phyloP scores from a whole-genome alignment of 2,888 invertebrate species.

The Charanyca ferruginea region DNA sequence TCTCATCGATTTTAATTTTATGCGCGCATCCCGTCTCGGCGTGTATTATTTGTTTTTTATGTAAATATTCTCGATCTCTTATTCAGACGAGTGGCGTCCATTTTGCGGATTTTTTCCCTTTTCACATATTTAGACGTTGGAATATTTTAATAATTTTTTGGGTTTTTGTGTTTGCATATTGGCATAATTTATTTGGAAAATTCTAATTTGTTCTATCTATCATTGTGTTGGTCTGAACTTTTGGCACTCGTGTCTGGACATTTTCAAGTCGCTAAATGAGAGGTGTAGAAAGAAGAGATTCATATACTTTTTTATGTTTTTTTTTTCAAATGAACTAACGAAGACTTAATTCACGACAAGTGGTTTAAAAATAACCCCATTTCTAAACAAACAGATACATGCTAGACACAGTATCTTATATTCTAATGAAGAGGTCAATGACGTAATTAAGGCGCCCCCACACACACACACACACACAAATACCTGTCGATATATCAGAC shows the following conservation, averaged over 20 bases:
- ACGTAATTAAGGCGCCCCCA: conserved; percentile 64
- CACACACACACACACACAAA: conserved; percentile 64
- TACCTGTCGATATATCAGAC: conserved; percentile 83
- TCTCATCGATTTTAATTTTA: conserved; percentile 91
- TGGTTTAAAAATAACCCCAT: conserved; percentile 6
- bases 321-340: no score
- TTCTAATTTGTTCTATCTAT: conserved; percentile 52
- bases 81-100: conserved; percentile 85
- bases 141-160: conserved; percentile 80
- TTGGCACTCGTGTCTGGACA: background rate
- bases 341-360: background rate
- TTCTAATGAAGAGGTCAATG: conserved; percentile 72
- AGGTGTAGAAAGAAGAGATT: background rate
- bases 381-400: conserved; percentile 50
- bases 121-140: conserved; percentile 82
- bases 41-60: conserved; percentile 90
- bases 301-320: no score
- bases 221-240: conserved; percentile 18
- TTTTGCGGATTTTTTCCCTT: conserved; percentile 82
- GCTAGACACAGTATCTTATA: conserved; percentile 61
- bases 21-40: conserved; percentile 89
- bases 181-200: conserved; percentile 62
- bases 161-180: conserved; percentile 77
- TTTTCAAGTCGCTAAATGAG: background rate
- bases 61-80: conserved; percentile 88